phyloP scores from a whole-genome alignment of 2,888 invertebrate species.

The Calameuta filiformis region DNA sequence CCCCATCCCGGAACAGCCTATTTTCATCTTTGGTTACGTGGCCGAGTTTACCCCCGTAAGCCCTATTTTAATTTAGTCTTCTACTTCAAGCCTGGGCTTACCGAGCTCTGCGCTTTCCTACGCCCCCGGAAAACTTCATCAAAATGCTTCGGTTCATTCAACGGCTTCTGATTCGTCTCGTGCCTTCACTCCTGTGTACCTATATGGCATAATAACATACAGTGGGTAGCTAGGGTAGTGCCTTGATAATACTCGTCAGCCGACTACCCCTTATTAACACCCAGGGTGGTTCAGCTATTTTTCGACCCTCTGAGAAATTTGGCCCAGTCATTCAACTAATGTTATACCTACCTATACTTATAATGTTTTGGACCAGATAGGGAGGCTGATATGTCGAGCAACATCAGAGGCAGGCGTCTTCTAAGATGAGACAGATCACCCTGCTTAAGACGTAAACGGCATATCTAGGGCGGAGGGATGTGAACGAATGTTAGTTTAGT shows the following conservation, averaged over 20 bases:
- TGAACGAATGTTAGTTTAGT: background rate
- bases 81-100: background rate
- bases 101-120: background rate
- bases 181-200: background rate
- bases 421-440: background rate
- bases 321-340: background rate
- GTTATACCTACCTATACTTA: background rate
- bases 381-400: background rate
- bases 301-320: background rate
- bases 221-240: background rate
- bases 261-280: background rate
- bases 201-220: background rate
- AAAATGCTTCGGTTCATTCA: background rate
- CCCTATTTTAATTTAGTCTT: background rate
- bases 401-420: background rate
- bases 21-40: background rate
- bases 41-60: background rate
- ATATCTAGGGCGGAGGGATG: background rate
- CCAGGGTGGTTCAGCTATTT: background rate
- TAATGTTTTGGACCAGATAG: background rate
- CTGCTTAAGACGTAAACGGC: background rate
- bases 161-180: background rate
- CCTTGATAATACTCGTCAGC: background rate
- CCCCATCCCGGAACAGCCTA: background rate
- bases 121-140: background rate